Evolutionary conservation across 2,797 vertebrate species (phyloP).

Genomic region (Tragelaphus eurycerus): DNA sequence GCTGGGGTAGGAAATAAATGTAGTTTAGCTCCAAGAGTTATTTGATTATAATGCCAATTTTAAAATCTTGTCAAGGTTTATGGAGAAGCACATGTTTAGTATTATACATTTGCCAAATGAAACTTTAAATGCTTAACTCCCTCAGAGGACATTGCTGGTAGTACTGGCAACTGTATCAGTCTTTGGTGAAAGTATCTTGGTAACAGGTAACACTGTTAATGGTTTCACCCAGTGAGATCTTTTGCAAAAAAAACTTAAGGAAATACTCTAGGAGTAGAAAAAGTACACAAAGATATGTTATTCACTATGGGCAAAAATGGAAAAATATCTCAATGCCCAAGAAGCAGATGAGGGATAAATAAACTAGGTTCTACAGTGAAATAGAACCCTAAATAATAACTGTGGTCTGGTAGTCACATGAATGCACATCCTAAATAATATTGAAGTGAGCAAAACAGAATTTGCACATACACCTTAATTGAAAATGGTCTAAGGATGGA

Average conservation of each 20-base stretch:
- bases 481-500: not conserved
- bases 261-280: not conserved
- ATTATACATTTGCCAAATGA: not conserved
- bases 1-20: not conserved
- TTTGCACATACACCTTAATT: not conserved
- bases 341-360: not conserved
- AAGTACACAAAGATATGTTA: not conserved
- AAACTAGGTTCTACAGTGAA: not conserved
- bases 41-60: not conserved
- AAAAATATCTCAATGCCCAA: not conserved
- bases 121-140: not conserved
- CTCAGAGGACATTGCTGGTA: not conserved
- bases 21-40: not conserved
- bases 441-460: not conserved
- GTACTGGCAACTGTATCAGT: not conserved
- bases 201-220: not conserved
- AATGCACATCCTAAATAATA: not conserved
- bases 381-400: not conserved
- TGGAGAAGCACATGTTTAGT: not conserved
- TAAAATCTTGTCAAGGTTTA: not conserved
- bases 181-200: not conserved
- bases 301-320: not conserved
- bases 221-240: not conserved
- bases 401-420: not conserved
- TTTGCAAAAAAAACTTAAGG: not conserved